phyloP scores from a whole-genome alignment of 2,113 vertebrate genomes.

The Sclerurus mexicanus region DNA sequence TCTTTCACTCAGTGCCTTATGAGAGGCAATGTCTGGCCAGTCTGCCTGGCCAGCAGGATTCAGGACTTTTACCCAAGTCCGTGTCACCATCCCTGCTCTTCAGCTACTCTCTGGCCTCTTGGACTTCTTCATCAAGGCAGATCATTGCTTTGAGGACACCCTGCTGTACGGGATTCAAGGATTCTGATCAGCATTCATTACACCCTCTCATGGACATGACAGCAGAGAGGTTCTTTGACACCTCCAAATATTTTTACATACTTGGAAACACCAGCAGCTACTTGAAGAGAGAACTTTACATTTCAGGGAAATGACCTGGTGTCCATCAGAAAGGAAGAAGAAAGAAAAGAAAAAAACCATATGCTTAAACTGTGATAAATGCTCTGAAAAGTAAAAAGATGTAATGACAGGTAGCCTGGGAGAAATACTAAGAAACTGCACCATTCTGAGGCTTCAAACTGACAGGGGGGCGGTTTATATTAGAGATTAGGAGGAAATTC shows the following conservation, averaged over 20 bases:
- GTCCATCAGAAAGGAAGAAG: not conserved
- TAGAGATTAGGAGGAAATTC: not conserved
- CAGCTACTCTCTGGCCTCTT: not conserved
- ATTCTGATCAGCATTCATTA: not conserved
- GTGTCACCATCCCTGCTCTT: not conserved
- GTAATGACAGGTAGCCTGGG: not conserved
- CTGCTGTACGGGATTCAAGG: fast-evolving
- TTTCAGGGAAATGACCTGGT: not conserved
- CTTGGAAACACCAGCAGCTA: not conserved
- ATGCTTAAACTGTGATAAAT: not conserved
- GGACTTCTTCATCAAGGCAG: not conserved
- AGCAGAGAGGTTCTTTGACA: not conserved
- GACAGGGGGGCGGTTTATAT: not conserved
- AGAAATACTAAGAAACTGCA: not conserved
- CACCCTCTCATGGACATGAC: fast-evolving
- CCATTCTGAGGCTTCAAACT: not conserved
- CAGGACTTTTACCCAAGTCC: not conserved
- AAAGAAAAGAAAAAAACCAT: too few species aligned
- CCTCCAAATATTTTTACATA: not conserved
- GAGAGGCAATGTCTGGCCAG: not conserved
- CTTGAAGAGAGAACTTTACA: not conserved
- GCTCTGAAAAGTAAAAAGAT: not conserved
- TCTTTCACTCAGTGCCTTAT: not conserved
- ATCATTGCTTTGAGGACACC: not conserved
- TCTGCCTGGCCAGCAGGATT: not conserved